Conservation (phyloP, 2,113 vertebrate genomes). For the Cyphotilapia sp. region DNA sequence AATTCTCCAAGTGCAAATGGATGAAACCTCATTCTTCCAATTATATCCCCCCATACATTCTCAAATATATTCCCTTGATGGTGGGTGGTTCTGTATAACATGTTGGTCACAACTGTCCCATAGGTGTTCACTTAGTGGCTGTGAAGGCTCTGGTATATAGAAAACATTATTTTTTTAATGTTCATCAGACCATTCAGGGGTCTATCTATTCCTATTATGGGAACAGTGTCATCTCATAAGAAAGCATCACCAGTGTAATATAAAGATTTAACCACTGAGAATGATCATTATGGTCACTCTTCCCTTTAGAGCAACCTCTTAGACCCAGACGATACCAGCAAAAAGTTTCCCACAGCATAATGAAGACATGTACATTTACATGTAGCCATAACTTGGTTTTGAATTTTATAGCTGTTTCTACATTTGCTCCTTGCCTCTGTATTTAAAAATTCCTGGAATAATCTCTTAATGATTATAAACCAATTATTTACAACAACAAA, state of each 20-base stretch:
- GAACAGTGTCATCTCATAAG: background rate
- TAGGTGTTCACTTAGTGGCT: background rate
- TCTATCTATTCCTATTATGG: background rate
- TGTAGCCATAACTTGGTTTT: background rate
- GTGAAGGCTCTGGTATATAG: background rate
- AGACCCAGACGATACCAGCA: background rate
- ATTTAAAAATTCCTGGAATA: background rate
- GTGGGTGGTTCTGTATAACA: background rate
- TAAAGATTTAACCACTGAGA: background rate
- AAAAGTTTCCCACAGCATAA: background rate
- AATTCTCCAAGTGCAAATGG: background rate
- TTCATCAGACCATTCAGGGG: background rate
- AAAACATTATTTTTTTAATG: background rate
- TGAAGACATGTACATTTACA: background rate
- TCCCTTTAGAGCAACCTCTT: background rate
- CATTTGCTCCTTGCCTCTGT: background rate
- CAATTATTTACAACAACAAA: background rate
- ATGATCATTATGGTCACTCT: background rate
- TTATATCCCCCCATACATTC: background rate
- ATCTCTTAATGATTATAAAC: background rate
- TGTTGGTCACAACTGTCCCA: background rate
- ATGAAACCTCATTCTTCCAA: background rate
- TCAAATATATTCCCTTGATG: background rate
- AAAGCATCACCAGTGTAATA: background rate
- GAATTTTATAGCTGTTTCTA: background rate